Base-by-base conservation (phyloP, 2,797 vertebrate species). In the Garrulus glandarius region DNA sequence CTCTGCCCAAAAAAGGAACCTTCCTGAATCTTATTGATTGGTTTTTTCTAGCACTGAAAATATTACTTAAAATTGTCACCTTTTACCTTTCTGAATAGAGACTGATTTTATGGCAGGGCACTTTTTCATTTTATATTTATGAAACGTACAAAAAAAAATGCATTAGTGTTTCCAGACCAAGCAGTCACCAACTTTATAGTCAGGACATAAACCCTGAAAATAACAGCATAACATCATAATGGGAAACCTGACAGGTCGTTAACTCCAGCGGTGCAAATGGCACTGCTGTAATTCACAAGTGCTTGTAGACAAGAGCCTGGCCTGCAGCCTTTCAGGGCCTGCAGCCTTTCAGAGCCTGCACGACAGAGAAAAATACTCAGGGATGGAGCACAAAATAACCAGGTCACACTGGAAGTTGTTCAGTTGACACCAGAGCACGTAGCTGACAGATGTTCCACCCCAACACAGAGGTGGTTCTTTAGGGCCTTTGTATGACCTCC, bases 171-270 rank as follows among this genome's bases (percentile, higher is more conserved):
- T 94, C 77, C 80, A 92, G 77, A 90, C 80, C 85, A 84, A 86
- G 77, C 87, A 90, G 94, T 92, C 84, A 89, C 83, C 56, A 70
- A 49, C 83, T 95, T 96, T 88, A 94, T 34, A 93, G 79, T 47
- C 76, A 70, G 67, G 79, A 94, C 93, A 87, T 92, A 96, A 96
- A 95, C 84, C 89, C 89, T 84, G 94, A 60, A 95, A 96, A 93
- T 79, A 96, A 70, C 59, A 92, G 72, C 87, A 44, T 75, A 90
- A 91, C 92, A 92, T 95, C 91, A 92, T 93, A 86, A 95, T 90
- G 93, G 94, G 91, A 92, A 87, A 84, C 41, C 70, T 94, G 95
- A 86, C 94, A 94, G 92, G 79, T 72, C 16, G 4, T 95, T 96
- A 95, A 95, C 70, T 91, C 84, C 76, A 72, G 69, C 87, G 36